Percentiles rank a stretch among this genome's conserved stretches.
These are phyloP conservation scores for Toxotes chatareus DNA, from an alignment of 2,113 vertebrate species.

Conservation along the genomic window DNA sequence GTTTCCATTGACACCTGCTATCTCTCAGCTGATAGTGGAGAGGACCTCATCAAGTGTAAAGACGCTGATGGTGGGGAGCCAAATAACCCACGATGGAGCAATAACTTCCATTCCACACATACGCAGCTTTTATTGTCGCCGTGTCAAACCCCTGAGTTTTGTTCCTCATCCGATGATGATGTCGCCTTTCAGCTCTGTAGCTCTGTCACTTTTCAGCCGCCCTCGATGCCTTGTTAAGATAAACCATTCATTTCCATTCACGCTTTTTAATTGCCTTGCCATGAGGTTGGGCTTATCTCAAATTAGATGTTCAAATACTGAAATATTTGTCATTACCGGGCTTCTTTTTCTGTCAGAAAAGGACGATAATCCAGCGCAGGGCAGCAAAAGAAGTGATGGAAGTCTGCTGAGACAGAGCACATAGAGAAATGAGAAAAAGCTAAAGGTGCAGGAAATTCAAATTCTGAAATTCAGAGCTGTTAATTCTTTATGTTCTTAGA, in stretches of 20 bases:
- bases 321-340: conserved; percentile 55
- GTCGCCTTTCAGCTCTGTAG: conserved; percentile 6
- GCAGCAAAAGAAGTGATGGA: neutral
- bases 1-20: conserved; percentile 81
- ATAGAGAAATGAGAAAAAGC: neutral
- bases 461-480: neutral
- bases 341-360: conserved; percentile 17
- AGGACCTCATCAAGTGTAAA: conserved; percentile 75
- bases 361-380: conserved; percentile 17
- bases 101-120: neutral
- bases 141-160: conserved; percentile 25
- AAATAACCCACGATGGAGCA: conserved; percentile 21
- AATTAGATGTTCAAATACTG: conserved; percentile 54
- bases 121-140: conserved; percentile 5
- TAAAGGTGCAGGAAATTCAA: neutral
- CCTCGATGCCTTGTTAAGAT: conserved; percentile 54
- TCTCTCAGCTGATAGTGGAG: conserved; percentile 71
- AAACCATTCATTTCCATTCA: conserved; percentile 37
- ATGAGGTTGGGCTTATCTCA: conserved; percentile 54
- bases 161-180: conserved; percentile 21
- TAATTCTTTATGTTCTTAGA: neutral
- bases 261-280: conserved; percentile 56
- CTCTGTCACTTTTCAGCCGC: neutral
- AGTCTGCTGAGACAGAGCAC: neutral
- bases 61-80: conserved; percentile 45